Conservation (phyloP, 2,888 invertebrate genomes). For the Strigamia transsilvanica region DNA sequence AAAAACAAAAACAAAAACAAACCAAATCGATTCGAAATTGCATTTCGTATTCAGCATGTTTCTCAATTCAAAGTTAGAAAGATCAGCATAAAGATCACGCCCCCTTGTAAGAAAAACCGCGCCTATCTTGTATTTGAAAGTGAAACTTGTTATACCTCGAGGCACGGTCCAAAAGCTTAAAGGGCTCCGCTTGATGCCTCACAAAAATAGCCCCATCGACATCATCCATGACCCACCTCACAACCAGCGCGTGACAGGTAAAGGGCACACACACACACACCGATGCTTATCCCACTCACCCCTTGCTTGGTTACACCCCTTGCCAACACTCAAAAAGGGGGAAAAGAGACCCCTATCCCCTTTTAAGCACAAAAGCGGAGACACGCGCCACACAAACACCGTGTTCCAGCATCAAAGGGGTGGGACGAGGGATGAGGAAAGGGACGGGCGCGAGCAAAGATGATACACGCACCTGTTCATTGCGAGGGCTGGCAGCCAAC, state of each 20-base stretch:
- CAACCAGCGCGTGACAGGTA: conserved; percentile 38
- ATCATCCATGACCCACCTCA: conserved; percentile 31
- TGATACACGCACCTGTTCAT: conserved; percentile 42
- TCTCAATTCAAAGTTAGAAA: background rate
- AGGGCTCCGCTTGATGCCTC: conserved; percentile 22
- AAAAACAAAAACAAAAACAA: background rate
- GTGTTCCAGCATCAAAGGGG: conserved; percentile 3
- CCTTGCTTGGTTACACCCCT: conserved; percentile 31
- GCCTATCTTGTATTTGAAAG: conserved; percentile 15
- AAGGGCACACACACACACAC: conserved; percentile 16
- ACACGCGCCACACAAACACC: background rate
- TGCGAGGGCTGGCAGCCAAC: background rate
- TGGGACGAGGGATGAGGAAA: conserved; percentile 15
- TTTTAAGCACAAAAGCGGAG: conserved; percentile 6
- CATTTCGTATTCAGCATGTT: background rate
- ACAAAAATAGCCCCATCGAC: conserved; percentile 23
- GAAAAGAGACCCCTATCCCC: background rate
- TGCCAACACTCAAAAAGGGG: conserved; percentile 22
- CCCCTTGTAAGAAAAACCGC: background rate
- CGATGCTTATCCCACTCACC: conserved; percentile 33
- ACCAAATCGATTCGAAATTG: background rate
- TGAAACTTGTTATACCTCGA: conserved; percentile 29
- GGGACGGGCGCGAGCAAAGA: background rate
- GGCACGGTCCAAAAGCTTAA: background rate
- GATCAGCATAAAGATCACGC: background rate